A percentile compares a stretch with the other conserved stretches of the same genome.
These are phyloP conservation scores for Temnothorax rugatulus DNA, from an alignment of 2,888 invertebrate species.

Conservation along the genomic window DNA sequence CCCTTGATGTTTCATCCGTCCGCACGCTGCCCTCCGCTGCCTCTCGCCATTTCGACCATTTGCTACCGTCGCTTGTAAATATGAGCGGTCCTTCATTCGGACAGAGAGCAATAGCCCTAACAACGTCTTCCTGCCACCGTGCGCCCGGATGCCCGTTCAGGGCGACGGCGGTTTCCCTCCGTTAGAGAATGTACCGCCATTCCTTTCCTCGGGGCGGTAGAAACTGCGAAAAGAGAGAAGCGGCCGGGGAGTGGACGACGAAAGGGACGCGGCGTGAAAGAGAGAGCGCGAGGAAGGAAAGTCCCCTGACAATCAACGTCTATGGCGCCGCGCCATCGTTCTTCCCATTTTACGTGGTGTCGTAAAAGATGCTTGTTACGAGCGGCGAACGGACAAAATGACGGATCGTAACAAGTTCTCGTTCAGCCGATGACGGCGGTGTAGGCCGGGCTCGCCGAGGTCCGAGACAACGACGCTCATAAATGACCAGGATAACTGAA, in stretches of 20 bases:
- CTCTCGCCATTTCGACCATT: slow-evolving; percentile 73
- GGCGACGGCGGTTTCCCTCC: slow-evolving; percentile 67
- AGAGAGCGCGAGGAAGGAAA: slow-evolving; percentile 52
- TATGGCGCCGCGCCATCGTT: slow-evolving; percentile 81
- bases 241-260: slow-evolving; percentile 48
- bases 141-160: slow-evolving; percentile 69
- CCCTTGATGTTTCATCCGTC: slow-evolving; percentile 58
- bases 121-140: slow-evolving; percentile 79
- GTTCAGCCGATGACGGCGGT: slow-evolving; percentile 63
- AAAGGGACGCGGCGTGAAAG: slow-evolving; percentile 39
- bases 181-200: slow-evolving; percentile 67
- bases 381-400: slow-evolving; percentile 79
- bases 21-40: background rate
- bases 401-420: slow-evolving; percentile 80
- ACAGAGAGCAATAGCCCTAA: slow-evolving; percentile 83
- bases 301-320: slow-evolving; percentile 82
- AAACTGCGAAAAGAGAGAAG: slow-evolving; percentile 47
- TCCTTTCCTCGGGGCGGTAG: slow-evolving; percentile 60
- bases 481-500: slow-evolving; percentile 56
- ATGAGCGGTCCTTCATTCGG: slow-evolving; percentile 83
- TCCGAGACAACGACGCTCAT: slow-evolving; percentile 60
- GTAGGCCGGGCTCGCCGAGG: slow-evolving; percentile 59
- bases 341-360: slow-evolving; percentile 79
- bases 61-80: slow-evolving; percentile 82
- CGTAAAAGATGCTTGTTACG: slow-evolving; percentile 83